These are phyloP conservation scores for Leucosticte australis DNA, from an alignment of 2,113 vertebrate genomes.

Conservation along the genomic window DNA sequence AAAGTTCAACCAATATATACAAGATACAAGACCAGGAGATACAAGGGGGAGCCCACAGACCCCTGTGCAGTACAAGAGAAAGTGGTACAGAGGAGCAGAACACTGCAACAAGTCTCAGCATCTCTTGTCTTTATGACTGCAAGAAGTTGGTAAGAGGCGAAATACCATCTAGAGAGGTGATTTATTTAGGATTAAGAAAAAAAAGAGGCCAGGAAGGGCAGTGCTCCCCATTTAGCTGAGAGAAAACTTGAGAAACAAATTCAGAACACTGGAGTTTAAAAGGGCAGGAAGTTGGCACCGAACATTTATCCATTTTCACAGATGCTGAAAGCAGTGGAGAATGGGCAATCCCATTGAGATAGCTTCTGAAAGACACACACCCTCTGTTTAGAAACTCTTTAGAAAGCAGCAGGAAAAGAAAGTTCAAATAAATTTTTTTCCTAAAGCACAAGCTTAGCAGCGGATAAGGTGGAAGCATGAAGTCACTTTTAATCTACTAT, in stretches of 20 bases:
- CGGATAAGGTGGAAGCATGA: slow-evolving; percentile 42
- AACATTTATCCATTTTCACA: slow-evolving; percentile 14
- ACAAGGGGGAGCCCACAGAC: background rate
- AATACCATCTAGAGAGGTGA: background rate
- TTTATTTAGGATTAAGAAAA: slow-evolving; percentile 25
- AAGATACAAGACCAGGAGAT: background rate
- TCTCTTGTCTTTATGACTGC: background rate
- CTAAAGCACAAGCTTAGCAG: slow-evolving; percentile 50
- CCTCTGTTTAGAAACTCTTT: slow-evolving; percentile 37
- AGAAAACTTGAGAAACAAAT: slow-evolving; percentile 17
- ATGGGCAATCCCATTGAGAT: background rate
- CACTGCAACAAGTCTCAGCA: background rate
- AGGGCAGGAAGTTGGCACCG: background rate
- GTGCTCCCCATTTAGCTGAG: background rate
- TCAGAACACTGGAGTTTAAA: background rate
- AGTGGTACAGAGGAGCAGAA: background rate
- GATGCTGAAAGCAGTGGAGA: slow-evolving; percentile 11
- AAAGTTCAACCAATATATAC: background rate
- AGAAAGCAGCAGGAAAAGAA: slow-evolving; percentile 29
- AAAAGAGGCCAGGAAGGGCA: background rate
- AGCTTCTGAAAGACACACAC: background rate
- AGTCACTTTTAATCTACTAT: slow-evolving; percentile 63
- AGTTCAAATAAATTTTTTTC: slow-evolving; percentile 49
- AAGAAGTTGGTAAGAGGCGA: background rate
- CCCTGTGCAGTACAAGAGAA: background rate